Percentiles rank a stretch among this genome's conserved stretches.
These are phyloP conservation scores for Sebastes trivittatus DNA, from an alignment of 2,797 vertebrate genomes.

Conservation along the genomic window DNA sequence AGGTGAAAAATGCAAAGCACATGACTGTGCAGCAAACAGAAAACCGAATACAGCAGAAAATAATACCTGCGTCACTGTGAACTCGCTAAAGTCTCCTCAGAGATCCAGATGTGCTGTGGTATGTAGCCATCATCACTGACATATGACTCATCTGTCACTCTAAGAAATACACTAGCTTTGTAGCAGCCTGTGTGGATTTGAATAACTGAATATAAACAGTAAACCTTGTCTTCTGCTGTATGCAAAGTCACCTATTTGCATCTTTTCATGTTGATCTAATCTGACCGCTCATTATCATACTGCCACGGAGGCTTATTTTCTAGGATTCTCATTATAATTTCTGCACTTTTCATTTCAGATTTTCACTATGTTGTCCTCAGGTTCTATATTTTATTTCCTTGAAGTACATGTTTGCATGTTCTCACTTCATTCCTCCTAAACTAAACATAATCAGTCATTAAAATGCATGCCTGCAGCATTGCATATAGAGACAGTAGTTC, in stretches of 20 bases:
- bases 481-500: no score
- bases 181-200: constrained; percentile 3
- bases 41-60: neutral
- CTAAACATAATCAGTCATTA: neutral
- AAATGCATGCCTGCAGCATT: neutral
- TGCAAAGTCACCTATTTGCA: constrained; percentile 40
- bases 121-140: neutral
- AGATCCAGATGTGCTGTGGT: constrained; percentile 10
- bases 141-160: neutral
- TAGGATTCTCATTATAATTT: neutral
- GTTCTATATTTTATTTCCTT: neutral
- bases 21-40: neutral
- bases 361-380: neutral
- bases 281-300: neutral
- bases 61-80: neutral
- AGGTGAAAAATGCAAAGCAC: constrained; percentile 31
- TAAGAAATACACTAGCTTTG: neutral
- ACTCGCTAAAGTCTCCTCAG: neutral
- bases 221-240: neutral
- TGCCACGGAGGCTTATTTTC: neutral
- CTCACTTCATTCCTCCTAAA: neutral
- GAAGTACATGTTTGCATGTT: neutral
- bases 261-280: neutral
- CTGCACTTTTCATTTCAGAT: neutral
- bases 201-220: constrained; percentile 1